These are phyloP conservation scores for Coptodon bakossiorum DNA, from an alignment of 2,113 vertebrate species.

Conservation along the genomic window DNA sequence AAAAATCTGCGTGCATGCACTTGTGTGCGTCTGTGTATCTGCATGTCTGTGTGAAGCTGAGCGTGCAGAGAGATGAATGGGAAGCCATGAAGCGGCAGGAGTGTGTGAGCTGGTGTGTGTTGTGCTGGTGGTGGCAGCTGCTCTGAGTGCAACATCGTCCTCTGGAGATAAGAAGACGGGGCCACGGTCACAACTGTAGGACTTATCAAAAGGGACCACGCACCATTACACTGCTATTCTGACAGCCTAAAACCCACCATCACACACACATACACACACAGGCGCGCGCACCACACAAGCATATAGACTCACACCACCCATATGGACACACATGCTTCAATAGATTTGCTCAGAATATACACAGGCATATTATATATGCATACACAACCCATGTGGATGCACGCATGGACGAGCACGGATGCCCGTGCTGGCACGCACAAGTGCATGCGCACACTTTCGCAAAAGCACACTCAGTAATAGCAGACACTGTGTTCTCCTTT, in stretches of 20 bases:
- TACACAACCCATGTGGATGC: not conserved
- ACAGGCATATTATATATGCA: constrained; percentile 2
- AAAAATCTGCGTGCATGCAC: not conserved
- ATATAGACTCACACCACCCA: not conserved
- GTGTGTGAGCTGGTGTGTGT: constrained; percentile 34
- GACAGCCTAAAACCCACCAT: constrained; percentile 39
- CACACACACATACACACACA: constrained; percentile 2
- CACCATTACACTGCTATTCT: constrained; percentile 65
- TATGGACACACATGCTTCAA: constrained; percentile 16
- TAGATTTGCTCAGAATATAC: not conserved
- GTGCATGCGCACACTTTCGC: not conserved
- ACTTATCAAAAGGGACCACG: constrained; percentile 58
- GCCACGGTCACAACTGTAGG: constrained; percentile 44
- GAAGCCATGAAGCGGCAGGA: not conserved
- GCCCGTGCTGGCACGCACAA: not conserved
- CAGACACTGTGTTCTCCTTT: not conserved
- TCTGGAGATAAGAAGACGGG: constrained; percentile 55
- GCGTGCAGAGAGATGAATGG: constrained; percentile 22
- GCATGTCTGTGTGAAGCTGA: constrained; percentile 20
- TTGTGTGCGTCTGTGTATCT: not conserved
- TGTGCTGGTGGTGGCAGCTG: constrained; percentile 31
- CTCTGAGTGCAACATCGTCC: constrained; percentile 59
- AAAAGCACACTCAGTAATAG: not conserved
- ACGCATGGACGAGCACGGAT: not conserved
- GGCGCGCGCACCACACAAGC: not conserved